A percentile compares a stretch with the other conserved stretches of the same genome.
Evolutionary conservation across 2,888 invertebrate species (phyloP).

Genomic region (Hypselothyrea guttata): DNA sequence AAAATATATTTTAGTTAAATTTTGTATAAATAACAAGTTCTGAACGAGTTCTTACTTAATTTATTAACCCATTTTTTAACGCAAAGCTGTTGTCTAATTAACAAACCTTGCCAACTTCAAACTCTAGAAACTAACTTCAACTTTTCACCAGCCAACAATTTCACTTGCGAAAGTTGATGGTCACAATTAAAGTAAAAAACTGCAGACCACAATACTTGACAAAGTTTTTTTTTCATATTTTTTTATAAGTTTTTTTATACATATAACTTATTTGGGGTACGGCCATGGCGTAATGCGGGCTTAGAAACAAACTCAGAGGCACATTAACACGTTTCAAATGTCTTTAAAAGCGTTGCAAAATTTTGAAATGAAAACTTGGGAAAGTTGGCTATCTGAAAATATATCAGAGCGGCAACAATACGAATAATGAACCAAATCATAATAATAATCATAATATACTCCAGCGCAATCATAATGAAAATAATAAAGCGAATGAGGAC

Average conservation of each 20-base stretch:
- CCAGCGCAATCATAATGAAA: conserved; percentile 32
- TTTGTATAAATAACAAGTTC: too few species aligned
- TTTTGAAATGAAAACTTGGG: conserved; percentile 43
- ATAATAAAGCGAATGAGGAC: conserved; percentile 13
- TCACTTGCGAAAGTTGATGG: conserved; percentile 66
- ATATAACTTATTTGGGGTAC: conserved; percentile 1
- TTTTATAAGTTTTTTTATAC: too few species aligned
- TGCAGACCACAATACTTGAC: conserved; percentile 38
- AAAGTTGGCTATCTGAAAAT: conserved; percentile 62
- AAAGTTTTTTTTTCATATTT: conserved; percentile 16
- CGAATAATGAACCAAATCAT: conserved; percentile 44
- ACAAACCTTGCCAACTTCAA: conserved; percentile 28
- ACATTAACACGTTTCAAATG: conserved; percentile 63
- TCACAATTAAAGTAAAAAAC: conserved; percentile 52
- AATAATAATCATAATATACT: conserved; percentile 33
- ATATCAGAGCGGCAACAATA: conserved; percentile 56
- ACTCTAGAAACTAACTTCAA: conserved; percentile 20
- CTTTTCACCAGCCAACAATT: conserved; percentile 50
- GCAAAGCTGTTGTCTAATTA: conserved; percentile 39
- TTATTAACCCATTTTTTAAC: conserved; percentile 6
- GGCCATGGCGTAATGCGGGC: conserved; percentile 40
- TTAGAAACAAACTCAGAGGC: conserved; percentile 45
- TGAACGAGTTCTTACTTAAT: conserved; percentile 9
- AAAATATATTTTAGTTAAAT: too few species aligned
- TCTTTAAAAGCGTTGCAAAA: too few species aligned